Evolutionary conservation across 2,113 vertebrate species (phyloP).

Genomic region (Garra rufa): DNA sequence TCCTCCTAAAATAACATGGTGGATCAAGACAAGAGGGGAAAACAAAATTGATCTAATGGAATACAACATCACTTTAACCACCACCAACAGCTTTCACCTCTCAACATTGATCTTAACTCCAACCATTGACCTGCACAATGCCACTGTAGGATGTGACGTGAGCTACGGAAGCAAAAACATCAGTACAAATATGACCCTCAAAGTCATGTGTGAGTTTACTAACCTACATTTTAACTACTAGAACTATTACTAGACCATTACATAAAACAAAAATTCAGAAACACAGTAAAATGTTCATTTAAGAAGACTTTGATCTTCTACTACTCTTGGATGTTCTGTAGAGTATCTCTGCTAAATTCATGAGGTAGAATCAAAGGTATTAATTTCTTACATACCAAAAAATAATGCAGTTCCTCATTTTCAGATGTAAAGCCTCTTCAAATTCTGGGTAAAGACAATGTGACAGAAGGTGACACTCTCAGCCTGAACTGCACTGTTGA

Average conservation of each 20-base stretch:
- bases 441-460: neutral
- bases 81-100: conserved; percentile 33
- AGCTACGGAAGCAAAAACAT: neutral
- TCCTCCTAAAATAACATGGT: conserved; percentile 57
- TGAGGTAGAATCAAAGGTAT: conserved; percentile 38
- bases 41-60: neutral
- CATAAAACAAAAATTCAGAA: neutral
- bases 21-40: conserved; percentile 37
- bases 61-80: neutral
- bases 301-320: neutral
- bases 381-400: neutral
- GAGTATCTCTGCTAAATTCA: too few species aligned
- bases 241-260: too few species aligned
- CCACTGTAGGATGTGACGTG: conserved; percentile 54
- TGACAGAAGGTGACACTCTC: conserved; percentile 12
- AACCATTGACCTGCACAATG: conserved; percentile 55
- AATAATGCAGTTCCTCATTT: neutral
- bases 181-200: conserved; percentile 35
- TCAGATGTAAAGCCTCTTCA: neutral
- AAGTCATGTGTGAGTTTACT: conserved; percentile 60
- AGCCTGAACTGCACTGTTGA: conserved; percentile 23
- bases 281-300: neutral
- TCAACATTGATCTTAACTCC: conserved; percentile 50
- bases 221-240: neutral
- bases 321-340: neutral